A percentile compares a stretch with the other conserved stretches of the same genome.
These are phyloP conservation scores for Anarrhichthys ocellatus DNA, from an alignment of 2,113 vertebrate species.

Conservation along the genomic window DNA sequence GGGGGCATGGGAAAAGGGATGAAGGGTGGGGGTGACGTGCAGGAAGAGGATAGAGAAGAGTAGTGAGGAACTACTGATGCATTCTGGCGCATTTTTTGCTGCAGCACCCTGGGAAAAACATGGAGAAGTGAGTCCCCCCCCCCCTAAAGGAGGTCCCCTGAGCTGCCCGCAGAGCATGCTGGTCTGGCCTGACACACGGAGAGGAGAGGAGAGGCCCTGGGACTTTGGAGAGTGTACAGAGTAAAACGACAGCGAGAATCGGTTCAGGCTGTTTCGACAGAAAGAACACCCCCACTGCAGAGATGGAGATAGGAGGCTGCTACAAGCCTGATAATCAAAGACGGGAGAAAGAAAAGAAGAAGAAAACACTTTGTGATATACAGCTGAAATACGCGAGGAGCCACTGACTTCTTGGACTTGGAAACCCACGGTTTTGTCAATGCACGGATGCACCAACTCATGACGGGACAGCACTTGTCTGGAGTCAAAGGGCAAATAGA, in stretches of 20 bases:
- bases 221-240: conserved; percentile 13
- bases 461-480: background rate
- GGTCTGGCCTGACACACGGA: conserved; percentile 3
- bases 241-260: conserved; percentile 41
- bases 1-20: background rate
- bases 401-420: conserved; percentile 18
- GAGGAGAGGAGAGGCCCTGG: conserved; percentile 3
- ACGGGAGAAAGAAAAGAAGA: background rate
- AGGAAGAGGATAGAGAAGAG: conserved; percentile 21
- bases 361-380: background rate
- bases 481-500: conserved; percentile 29
- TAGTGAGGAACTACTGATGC: conserved; percentile 66
- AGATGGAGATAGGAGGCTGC: conserved; percentile 22
- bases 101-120: conserved; percentile 75
- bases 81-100: conserved; percentile 77
- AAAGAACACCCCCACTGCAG: conserved; percentile 25
- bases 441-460: background rate
- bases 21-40: conserved; percentile 17
- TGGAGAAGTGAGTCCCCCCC: conserved; percentile 50
- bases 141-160: conserved; percentile 53
- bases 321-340: conserved; percentile 40
- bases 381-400: conserved; percentile 11
- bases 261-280: conserved; percentile 25
- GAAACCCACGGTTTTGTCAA: background rate
- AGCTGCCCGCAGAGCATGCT: conserved; percentile 50